Evolutionary conservation across 2,797 vertebrate genomes (phyloP), one percentile per base, ranked within the genome.

Genomic region (Parambassis ranga): DNA sequence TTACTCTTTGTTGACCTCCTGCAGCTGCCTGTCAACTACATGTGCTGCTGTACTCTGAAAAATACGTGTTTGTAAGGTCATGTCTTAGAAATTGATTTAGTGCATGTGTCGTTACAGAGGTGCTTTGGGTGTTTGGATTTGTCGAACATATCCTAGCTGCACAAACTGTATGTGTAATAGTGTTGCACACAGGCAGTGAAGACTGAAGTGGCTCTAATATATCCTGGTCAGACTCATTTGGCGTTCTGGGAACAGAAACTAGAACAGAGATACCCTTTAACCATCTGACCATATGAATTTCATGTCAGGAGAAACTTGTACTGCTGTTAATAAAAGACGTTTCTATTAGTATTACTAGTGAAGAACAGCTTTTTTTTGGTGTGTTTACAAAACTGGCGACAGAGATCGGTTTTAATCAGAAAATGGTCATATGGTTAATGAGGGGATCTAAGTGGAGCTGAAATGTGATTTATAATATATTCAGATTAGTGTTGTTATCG

Each of bases 181-280:
- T 23, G 0, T 2, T 28, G 30, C 24, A 51, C 31, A 15, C 37
- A 48, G 15, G 68, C 65, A 57, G 10, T 11, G n/a, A 69, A 18
- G 41, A 46, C 5, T 0, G n/a, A 27, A 53, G 37, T 20, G 18
- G 16, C 59, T 68, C 48, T 35, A 15, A 35, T 56, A 15, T 19
- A 18, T 65, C 62, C 9, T 60, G 64, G 75, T 79, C 70, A 51
- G 59, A 58, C 18, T 83, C 63, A 39, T 18, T 66, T 33, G 47
- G 68, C 44, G 31, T 62, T 46, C 32, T 44, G 48, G 63, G 50
- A 72, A 47, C 39, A 43, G 42, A 35, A 68, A 63, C 18, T 6
- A 46, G n/a, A 48, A 31, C 44, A 28, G 60, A 65, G 38, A 58
- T 39, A 19, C 69, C 20, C 57, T 74, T 65, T 70, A 74, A 74